Percentiles rank a stretch among this genome's conserved stretches.
Conservation (phyloP, 2,113 vertebrate genomes). For the Gymnorhina tibicen region DNA sequence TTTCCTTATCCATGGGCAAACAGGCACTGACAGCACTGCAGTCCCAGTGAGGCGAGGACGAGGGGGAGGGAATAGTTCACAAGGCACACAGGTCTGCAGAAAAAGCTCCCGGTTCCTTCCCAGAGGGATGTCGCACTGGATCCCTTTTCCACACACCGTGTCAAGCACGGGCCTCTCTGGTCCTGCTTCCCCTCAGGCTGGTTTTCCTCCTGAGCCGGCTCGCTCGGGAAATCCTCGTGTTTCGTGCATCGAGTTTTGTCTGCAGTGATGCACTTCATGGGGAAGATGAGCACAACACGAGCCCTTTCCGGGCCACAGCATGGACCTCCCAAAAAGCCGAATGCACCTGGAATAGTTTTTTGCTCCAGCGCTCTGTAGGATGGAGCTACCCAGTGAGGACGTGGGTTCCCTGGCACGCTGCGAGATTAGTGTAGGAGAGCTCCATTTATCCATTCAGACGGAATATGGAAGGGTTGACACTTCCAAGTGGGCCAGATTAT, state of each 20-base stretch:
- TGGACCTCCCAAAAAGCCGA: neutral
- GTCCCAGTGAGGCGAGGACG: accelerated
- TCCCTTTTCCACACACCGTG: neutral
- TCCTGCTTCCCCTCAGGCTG: accelerated
- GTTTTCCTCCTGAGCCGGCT: neutral
- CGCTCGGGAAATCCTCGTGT: accelerated
- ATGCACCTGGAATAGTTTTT: neutral
- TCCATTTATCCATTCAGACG: neutral
- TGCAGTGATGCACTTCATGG: neutral
- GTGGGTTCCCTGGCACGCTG: accelerated
- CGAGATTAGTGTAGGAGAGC: neutral
- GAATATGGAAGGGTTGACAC: neutral
- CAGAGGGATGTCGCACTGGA: accelerated
- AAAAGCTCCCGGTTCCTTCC: neutral
- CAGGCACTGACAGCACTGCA: accelerated
- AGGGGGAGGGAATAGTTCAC: accelerated
- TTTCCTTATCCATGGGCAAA: accelerated
- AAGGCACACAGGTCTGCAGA: accelerated
- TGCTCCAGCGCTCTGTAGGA: neutral
- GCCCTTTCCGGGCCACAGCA: neutral
- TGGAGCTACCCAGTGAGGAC: accelerated
- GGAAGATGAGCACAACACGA: neutral
- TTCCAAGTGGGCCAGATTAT: neutral
- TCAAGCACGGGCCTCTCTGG: accelerated
- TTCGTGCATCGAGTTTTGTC: neutral